Percentiles rank a stretch among this genome's conserved stretches.
Evolutionary conservation across 2,888 invertebrate species (phyloP).

Genomic region (Hirtodrosophila histrioides): DNA sequence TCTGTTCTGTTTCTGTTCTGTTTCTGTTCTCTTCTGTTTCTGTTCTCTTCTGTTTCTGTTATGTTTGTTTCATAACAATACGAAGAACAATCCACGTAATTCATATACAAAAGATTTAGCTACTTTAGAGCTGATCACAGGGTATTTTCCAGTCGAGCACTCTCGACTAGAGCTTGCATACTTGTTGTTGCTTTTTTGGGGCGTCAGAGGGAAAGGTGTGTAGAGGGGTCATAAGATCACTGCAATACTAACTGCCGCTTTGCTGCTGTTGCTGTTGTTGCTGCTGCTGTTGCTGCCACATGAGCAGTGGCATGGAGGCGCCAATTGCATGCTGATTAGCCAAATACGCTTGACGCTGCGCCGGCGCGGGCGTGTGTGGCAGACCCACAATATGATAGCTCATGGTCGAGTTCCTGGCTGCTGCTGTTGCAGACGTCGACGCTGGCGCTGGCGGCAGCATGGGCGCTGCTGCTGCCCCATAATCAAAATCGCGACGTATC

Average conservation of each 20-base stretch:
- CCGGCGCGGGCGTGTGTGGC: constrained; percentile 82
- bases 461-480: constrained; percentile 34
- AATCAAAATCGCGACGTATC: constrained; percentile 69
- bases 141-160: too few relatives aligned
- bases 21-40: too few relatives aligned
- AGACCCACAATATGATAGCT: constrained; percentile 81
- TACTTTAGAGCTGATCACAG: too few relatives aligned
- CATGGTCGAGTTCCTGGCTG: constrained; percentile 39
- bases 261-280: constrained; percentile 82
- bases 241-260: constrained; percentile 62
- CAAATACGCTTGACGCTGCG: constrained; percentile 79
- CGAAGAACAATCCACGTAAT: too few relatives aligned
- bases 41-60: too few relatives aligned
- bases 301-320: constrained; percentile 88
- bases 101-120: too few relatives aligned
- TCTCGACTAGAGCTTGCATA: background rate
- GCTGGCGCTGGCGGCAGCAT: constrained; percentile 40
- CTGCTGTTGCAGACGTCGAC: background rate
- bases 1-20: too few relatives aligned
- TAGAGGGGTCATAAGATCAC: background rate
- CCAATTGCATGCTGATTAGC: constrained; percentile 83
- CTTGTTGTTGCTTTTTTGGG: constrained; percentile 1
- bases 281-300: constrained; percentile 85
- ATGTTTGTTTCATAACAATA: too few relatives aligned
- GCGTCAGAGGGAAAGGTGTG: background rate